phyloP scores from a whole-genome alignment of 2,888 invertebrate genomes.

The Drosophila tripunctata region DNA sequence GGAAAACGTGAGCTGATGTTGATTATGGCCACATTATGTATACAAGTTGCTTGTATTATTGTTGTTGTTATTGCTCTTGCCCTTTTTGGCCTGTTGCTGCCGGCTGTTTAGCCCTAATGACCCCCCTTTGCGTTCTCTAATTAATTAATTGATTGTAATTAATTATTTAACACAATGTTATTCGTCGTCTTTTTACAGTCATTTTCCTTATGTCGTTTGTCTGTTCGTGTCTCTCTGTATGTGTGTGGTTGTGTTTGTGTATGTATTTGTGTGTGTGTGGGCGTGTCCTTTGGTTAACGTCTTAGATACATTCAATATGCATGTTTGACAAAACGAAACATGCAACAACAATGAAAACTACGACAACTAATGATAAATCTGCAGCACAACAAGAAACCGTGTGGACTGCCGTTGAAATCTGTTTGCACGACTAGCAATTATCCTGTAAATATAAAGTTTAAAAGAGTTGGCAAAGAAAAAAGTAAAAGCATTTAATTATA shows the following conservation, averaged over 20 bases:
- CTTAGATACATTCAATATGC: conserved; percentile 43
- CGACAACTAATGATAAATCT: conserved; percentile 54
- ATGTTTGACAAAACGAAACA: conserved; percentile 54
- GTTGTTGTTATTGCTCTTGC: conserved; percentile 15
- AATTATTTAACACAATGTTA: conserved; percentile 76
- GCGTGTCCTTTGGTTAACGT: neutral
- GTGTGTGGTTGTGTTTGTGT: conserved; percentile 23
- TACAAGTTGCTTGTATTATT: conserved; percentile 50
- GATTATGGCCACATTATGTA: conserved; percentile 71
- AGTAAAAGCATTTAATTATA: too few relatives aligned
- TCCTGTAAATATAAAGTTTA: neutral
- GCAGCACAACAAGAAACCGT: conserved; percentile 26
- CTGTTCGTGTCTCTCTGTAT: neutral
- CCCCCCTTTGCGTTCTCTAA: conserved; percentile 67
- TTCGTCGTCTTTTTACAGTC: conserved; percentile 53
- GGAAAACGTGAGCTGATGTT: conserved; percentile 47
- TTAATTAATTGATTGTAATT: conserved; percentile 83
- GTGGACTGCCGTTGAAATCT: conserved; percentile 13
- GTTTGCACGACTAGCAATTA: conserved; percentile 5
- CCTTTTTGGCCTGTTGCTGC: conserved; percentile 33
- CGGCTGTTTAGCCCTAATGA: conserved; percentile 61
- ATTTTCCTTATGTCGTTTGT: conserved; percentile 14
- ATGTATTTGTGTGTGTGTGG: neutral
- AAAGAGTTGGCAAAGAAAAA: neutral
- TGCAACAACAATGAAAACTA: conserved; percentile 14